Conservation (phyloP, 2,113 vertebrate genomes). For the Emydocephalus ijimae region DNA sequence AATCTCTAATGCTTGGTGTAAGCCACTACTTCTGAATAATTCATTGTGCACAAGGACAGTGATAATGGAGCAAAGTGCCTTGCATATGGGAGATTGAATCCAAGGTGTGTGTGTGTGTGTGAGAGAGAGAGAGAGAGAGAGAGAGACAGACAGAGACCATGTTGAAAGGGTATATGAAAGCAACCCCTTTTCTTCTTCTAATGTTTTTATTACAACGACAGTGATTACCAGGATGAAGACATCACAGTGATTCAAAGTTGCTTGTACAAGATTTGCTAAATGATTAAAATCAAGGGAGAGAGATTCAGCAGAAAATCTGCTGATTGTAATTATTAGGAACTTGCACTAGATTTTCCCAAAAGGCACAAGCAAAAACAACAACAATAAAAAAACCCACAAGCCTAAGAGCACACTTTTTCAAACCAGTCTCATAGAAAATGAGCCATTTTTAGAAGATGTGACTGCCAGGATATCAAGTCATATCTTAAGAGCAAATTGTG, state of each 20-base stretch:
- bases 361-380: not conserved
- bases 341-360: not conserved
- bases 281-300: not conserved
- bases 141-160: not conserved
- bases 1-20: not conserved
- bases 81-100: not conserved
- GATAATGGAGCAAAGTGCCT: not conserved
- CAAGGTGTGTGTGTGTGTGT: conserved; percentile 32
- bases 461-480: conserved; percentile 66
- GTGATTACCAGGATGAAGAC: conserved; percentile 1
- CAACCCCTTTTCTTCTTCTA: not conserved
- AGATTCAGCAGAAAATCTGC: not conserved
- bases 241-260: not conserved
- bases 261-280: not conserved
- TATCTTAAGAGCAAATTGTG: conserved; percentile 70
- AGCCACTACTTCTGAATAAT: not conserved
- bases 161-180: not conserved
- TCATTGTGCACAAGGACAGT: not conserved
- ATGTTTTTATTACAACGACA: not conserved
- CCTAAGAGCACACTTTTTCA: conserved; percentile 67
- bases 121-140: not conserved
- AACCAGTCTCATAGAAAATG: conserved; percentile 68
- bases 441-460: conserved; percentile 59
- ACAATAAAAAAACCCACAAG: not conserved
- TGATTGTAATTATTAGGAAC: not conserved